Percentiles rank a stretch among this genome's conserved stretches.
These are phyloP conservation scores for Clarias pachynema DNA, from an alignment of 2,797 vertebrate genomes.

Conservation along the genomic window DNA sequence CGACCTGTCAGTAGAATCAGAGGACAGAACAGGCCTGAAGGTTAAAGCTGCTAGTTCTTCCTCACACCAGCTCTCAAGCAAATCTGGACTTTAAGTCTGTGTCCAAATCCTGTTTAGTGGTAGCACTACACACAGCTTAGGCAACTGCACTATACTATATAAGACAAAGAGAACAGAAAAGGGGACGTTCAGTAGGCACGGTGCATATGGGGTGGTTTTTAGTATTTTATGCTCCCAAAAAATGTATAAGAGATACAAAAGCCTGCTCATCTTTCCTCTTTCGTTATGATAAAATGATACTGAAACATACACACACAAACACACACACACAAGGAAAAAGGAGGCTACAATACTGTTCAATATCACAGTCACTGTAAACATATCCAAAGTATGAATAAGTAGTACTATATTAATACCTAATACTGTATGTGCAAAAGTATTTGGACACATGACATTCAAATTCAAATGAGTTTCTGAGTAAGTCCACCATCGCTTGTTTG, in stretches of 20 bases:
- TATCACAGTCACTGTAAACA: background rate
- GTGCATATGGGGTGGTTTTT: background rate
- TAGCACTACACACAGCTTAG: background rate
- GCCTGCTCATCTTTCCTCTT: background rate
- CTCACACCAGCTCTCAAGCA: background rate
- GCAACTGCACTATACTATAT: background rate
- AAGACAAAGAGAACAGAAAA: background rate
- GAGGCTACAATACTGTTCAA: too few species aligned
- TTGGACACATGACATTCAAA: too few species aligned
- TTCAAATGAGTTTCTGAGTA: too few species aligned
- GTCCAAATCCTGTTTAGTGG: too few species aligned
- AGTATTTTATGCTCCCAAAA: slow-evolving; percentile 14
- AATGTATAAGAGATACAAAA: background rate
- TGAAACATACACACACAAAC: background rate
- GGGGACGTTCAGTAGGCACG: too few species aligned
- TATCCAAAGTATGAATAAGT: background rate
- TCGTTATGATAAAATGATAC: background rate
- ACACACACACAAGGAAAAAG: background rate
- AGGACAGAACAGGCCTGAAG: background rate
- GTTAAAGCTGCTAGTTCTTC: background rate
- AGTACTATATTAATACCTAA: too few species aligned
- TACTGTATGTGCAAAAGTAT: too few species aligned
- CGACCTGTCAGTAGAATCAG: background rate
- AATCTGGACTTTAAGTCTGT: background rate
- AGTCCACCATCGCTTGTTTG: too few species aligned